phyloP scores from a whole-genome alignment of 1,140 invertebrate genomes.

The Megalopta genalis region DNA sequence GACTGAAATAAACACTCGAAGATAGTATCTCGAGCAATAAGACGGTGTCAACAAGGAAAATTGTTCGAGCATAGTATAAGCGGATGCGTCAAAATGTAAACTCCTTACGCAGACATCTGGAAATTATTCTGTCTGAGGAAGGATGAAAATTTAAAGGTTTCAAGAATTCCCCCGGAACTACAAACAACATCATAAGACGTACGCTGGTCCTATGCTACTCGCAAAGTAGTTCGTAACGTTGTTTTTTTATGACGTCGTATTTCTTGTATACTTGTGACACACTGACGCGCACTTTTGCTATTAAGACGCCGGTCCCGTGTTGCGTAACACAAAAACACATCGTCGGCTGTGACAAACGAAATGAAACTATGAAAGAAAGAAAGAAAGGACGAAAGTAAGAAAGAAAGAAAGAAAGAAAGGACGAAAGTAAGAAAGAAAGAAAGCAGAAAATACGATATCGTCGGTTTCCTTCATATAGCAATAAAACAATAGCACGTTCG shows the following conservation, averaged over 20 bases:
- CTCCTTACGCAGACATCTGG: no score
- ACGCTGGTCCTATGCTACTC: slow-evolving; percentile 4
- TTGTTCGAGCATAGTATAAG: background rate
- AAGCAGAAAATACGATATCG: slow-evolving; percentile 35
- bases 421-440: background rate
- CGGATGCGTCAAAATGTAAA: background rate
- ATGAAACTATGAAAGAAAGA: slow-evolving; percentile 10
- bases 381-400: slow-evolving; percentile 11
- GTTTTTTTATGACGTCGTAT: slow-evolving; percentile 40
- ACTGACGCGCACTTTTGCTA: slow-evolving; percentile 1
- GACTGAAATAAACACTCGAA: no score
- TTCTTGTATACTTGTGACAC: slow-evolving; percentile 8
- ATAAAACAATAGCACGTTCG: slow-evolving; percentile 74
- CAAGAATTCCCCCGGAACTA: background rate
- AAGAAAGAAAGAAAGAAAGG: slow-evolving; percentile 7
- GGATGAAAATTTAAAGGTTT: background rate
- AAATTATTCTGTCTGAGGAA: background rate
- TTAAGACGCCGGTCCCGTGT: background rate
- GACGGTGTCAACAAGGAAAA: background rate
- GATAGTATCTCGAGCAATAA: no score
- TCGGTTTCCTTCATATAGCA: slow-evolving; percentile 69
- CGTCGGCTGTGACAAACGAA: background rate
- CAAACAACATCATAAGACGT: background rate
- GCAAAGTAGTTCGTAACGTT: slow-evolving; percentile 26
- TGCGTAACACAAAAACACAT: slow-evolving; percentile 12